Percentiles rank a stretch among this genome's conserved stretches.
Conservation (phyloP, 2,113 vertebrate genomes). For the Ceyx cyanopectus region DNA sequence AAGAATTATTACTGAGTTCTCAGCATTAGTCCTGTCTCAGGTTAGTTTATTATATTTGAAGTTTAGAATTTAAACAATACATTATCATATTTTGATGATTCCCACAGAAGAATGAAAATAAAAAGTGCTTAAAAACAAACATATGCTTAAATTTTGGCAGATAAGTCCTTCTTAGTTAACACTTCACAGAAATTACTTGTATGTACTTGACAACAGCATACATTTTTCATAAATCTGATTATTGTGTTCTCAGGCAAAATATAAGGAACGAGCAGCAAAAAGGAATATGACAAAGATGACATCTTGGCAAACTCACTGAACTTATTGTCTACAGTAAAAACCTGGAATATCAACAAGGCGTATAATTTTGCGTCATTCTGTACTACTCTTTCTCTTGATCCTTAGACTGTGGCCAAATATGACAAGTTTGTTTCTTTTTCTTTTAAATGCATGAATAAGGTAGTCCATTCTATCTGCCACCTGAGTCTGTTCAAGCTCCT, state of each 20-base stretch:
- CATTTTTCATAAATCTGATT: conserved; percentile 75
- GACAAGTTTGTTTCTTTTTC: background rate
- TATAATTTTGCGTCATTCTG: conserved; percentile 14
- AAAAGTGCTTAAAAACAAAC: conserved; percentile 66
- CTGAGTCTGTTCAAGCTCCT: background rate
- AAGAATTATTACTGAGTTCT: conserved; percentile 48
- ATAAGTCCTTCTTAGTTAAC: conserved; percentile 71
- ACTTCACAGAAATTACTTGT: conserved; percentile 75
- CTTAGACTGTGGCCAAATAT: background rate
- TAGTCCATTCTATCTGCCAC: background rate
- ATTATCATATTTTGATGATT: conserved; percentile 74
- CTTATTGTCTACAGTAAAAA: conserved; percentile 38
- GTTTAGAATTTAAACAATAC: conserved; percentile 52
- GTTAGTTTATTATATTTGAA: conserved; percentile 69
- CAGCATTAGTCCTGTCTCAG: conserved; percentile 58
- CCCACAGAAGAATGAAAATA: conserved; percentile 63
- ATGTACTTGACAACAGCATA: conserved; percentile 71
- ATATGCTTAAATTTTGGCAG: conserved; percentile 68
- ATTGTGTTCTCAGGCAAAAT: conserved; percentile 64
- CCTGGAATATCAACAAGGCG: background rate
- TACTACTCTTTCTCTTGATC: background rate
- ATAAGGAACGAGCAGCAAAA: conserved; percentile 58
- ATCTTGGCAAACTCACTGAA: conserved; percentile 45
- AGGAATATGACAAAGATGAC: conserved; percentile 59
- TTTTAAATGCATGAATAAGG: background rate